A percentile compares a stretch with the other conserved stretches of the same genome.
phyloP scores from a whole-genome alignment of 2,113 vertebrate genomes.

The Cinclus cinclus region DNA sequence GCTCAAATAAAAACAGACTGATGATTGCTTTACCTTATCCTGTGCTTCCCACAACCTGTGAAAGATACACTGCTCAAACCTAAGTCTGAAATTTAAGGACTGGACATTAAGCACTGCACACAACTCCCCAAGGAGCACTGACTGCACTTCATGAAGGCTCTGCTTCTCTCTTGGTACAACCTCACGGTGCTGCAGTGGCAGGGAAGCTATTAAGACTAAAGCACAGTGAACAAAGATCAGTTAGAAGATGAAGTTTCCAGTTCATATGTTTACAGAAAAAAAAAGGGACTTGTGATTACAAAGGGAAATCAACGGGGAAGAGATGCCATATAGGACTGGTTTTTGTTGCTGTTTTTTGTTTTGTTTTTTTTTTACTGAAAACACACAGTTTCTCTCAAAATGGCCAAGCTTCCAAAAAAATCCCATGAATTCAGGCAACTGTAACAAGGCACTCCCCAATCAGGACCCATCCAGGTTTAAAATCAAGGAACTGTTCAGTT shows the following conservation, averaged over 20 bases:
- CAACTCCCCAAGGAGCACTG: not conserved
- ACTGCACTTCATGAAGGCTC: not conserved
- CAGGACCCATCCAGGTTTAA: not conserved
- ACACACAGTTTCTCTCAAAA: not conserved
- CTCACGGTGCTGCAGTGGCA: not conserved
- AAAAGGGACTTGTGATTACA: not conserved
- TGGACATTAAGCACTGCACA: not conserved
- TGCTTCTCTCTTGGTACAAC: not conserved
- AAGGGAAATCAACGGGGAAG: not conserved
- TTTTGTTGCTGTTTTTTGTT: no score
- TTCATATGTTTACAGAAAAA: not conserved
- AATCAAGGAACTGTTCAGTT: not conserved
- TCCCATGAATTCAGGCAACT: not conserved
- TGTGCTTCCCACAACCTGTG: not conserved
- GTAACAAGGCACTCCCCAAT: not conserved
- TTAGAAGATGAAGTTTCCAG: not conserved
- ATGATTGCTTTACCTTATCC: not conserved
- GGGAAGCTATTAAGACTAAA: not conserved
- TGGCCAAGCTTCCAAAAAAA: not conserved
- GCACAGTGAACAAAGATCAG: not conserved
- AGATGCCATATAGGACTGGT: not conserved
- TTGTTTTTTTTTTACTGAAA: not conserved
- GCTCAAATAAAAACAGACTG: not conserved
- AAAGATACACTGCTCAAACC: accelerated
- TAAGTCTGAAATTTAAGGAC: not conserved